Evolutionary conservation across 2,113 vertebrate species (phyloP), one percentile per base, ranked within the genome.

Genomic region (Camarhynchus parvulus): DNA sequence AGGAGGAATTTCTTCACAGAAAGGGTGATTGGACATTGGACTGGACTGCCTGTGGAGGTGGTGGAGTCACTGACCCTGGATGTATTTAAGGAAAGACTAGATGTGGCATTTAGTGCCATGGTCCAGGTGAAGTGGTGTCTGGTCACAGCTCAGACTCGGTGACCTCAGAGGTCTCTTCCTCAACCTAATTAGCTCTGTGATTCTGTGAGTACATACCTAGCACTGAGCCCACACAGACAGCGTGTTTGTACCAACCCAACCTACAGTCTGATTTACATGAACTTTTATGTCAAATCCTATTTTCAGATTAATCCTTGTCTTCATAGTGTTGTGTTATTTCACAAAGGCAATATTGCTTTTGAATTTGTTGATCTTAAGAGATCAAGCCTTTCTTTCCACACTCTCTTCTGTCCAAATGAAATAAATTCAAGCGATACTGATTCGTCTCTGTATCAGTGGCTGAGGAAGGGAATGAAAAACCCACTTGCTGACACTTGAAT

Each of bases 121-220:
- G 28, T 61, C 20, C 42, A 10, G 14, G 17, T 41, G 39, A 31
- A 1, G 0, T 41, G 24, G 14, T 10, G 5, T 31, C 72, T 2
- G 1, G 4, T 41, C n/a, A 35, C 11, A 25, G 7, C 16, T 41
- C 3, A 10, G 30, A 55, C n/a, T 25, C 0, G 0, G n/a, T 14
- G 8, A 76, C 27, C n/a, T 55, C 53, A 62, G n/a, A 47, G 4
- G 5, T 35, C 21, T 69, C 62, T 62, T 47, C 30, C 46, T 68
- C n/a, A 22, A 9, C 11, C 10, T 35, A 53, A 25, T 1, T 41
- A 21, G 22, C 10, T 31, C 39, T 28, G 24, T 66, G 46, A 30
- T 55, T 62, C 39, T 53, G 8, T 35, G 39, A 53, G 46, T 70
- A 74, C 14, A 13, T 39, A 28, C 37, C 63, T 58, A 74, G 9